Evolutionary conservation across 2,797 vertebrate species (phyloP).

Genomic region (Chelmon rostratus): DNA sequence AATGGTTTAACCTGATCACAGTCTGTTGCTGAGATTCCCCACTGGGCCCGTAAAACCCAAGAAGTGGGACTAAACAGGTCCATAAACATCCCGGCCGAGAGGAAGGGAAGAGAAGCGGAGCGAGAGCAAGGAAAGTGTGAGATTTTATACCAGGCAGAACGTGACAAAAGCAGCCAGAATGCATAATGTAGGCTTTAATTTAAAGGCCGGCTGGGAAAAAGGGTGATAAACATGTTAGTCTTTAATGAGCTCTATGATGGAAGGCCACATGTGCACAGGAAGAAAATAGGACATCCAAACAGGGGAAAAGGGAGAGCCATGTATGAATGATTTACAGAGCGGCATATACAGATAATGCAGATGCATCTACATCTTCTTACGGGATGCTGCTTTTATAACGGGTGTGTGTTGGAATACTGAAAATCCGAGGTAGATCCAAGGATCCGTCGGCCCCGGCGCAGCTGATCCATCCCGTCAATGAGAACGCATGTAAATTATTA

Average conservation of each 20-base stretch:
- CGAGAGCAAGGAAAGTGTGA: not conserved
- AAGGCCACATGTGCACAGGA: slow-evolving; percentile 23
- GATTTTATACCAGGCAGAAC: not conserved
- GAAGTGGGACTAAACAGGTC: slow-evolving; percentile 35
- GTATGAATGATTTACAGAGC: slow-evolving; percentile 36
- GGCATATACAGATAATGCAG: not conserved
- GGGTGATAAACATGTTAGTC: slow-evolving; percentile 34
- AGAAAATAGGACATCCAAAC: slow-evolving; percentile 45
- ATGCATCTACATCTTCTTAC: not conserved
- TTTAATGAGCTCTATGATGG: slow-evolving; percentile 44
- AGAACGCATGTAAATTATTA: slow-evolving; percentile 41
- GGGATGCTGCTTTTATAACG: not conserved
- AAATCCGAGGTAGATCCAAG: slow-evolving; percentile 2
- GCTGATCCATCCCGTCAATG: slow-evolving; percentile 19
- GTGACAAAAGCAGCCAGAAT: slow-evolving; percentile 15
- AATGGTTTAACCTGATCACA: not conserved
- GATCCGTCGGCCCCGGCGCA: not conserved
- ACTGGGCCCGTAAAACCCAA: slow-evolving; percentile 22
- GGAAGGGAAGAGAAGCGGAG: not conserved
- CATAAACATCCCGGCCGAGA: slow-evolving; percentile 22
- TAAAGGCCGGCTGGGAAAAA: slow-evolving; percentile 36
- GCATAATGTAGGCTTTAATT: slow-evolving; percentile 28
- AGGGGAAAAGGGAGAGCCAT: not conserved
- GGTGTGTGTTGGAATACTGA: not conserved
- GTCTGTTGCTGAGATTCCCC: slow-evolving; percentile 22